phyloP scores from a whole-genome alignment of 2,888 invertebrate species.

The Balanococcus diminutus region DNA sequence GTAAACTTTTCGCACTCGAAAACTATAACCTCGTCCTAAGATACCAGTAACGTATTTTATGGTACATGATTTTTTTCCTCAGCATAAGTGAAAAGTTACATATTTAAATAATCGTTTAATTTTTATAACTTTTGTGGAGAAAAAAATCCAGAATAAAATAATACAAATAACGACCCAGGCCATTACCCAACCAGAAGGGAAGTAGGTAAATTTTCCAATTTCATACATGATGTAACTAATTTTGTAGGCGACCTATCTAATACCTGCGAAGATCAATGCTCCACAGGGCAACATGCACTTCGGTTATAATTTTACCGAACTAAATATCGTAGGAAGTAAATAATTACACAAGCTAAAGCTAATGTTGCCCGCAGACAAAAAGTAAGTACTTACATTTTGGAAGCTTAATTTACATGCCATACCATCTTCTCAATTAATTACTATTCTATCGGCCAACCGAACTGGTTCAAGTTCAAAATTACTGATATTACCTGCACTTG shows the following conservation, averaged over 20 bases:
- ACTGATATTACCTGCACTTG: conserved; percentile 21
- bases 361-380: conserved; percentile 36
- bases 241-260: not conserved
- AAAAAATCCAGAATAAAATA: not conserved
- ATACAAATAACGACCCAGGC: not conserved
- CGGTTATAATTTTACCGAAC: conserved; percentile 46
- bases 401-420: conserved; percentile 47
- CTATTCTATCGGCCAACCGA: conserved; percentile 39
- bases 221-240: conserved; percentile 44
- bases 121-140: not conserved
- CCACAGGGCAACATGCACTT: conserved; percentile 36
- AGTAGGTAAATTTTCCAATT: conserved; percentile 9
- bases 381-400: conserved; percentile 43
- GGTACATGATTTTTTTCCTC: not conserved
- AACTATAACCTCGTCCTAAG: not conserved
- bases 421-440: conserved; percentile 31
- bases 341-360: conserved; percentile 43
- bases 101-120: not conserved
- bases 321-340: conserved; percentile 47
- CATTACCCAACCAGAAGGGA: not conserved
- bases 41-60: not conserved
- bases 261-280: not conserved
- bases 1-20: not conserved
- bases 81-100: not conserved
- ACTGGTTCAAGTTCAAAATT: conserved; percentile 47